Conservation (phyloP, 2,888 invertebrate species). For the Criorhina ranunculi region DNA sequence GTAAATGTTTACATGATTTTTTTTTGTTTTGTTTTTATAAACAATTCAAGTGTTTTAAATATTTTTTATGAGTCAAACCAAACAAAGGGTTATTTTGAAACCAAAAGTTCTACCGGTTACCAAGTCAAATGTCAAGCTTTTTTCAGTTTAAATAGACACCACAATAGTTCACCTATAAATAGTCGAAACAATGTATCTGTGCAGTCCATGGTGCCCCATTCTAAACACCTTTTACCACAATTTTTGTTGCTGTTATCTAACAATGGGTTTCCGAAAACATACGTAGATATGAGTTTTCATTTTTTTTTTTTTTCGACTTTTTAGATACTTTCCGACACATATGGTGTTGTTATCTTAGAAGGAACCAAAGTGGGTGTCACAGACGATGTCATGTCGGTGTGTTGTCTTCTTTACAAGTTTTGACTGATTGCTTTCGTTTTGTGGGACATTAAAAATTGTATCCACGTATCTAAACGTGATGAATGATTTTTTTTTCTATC, state of each 20-base stretch:
- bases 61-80: constrained; percentile 5
- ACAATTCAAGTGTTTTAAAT: constrained; percentile 13
- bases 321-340: constrained; percentile 9
- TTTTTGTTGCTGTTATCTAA: constrained; percentile 11
- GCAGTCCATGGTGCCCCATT: neutral
- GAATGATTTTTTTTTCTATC: constrained; percentile 17
- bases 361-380: neutral
- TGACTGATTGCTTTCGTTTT: constrained; percentile 50
- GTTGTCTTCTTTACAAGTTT: constrained; percentile 35
- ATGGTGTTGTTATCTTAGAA: constrained; percentile 19
- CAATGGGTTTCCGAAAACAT: constrained; percentile 26
- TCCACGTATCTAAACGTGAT: constrained; percentile 24
- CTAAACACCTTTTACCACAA: constrained; percentile 25
- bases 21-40: neutral
- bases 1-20: neutral
- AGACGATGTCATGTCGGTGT: constrained; percentile 7
- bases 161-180: constrained; percentile 1
- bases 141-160: neutral
- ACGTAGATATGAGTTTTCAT: neutral
- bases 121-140: constrained; percentile 14
- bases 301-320: neutral
- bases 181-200: neutral
- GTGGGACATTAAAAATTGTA: constrained; percentile 35
- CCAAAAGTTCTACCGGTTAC: neutral
- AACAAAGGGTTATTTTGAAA: neutral